A percentile compares a stretch with the other conserved stretches of the same genome.
phyloP scores from a whole-genome alignment of 1,140 invertebrate species.

The Drosophila ogumai region DNA sequence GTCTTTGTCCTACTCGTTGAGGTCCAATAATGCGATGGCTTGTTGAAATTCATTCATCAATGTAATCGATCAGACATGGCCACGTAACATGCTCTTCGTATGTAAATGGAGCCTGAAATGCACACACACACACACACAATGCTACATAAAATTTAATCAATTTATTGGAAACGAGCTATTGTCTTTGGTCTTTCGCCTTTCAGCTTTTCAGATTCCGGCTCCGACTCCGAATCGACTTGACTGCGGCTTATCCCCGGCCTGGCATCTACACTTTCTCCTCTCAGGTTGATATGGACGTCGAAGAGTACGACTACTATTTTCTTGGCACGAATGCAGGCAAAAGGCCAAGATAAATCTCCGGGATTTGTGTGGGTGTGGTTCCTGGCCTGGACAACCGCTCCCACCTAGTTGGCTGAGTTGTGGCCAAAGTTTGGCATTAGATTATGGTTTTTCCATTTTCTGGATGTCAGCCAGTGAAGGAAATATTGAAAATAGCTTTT shows the following conservation, averaged over 20 bases:
- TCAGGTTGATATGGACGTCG: conserved; percentile 30
- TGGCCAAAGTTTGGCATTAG: conserved; percentile 47
- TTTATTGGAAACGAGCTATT: conserved; percentile 78
- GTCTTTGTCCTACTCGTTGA: conserved; percentile 42
- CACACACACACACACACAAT: conserved; percentile 63
- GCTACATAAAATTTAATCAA: conserved; percentile 81
- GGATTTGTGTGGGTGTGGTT: conserved; percentile 20
- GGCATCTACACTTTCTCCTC: conserved; percentile 60
- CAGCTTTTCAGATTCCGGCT: conserved; percentile 12
- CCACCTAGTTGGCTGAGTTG: conserved; percentile 43
- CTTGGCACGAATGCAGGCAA: conserved; percentile 44
- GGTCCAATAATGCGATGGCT: conserved; percentile 57
- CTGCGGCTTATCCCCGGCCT: conserved; percentile 27
- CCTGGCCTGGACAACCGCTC: conserved; percentile 25
- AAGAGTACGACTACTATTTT: conserved; percentile 27
- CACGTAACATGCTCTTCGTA: conserved; percentile 58
- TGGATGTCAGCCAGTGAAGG: conserved; percentile 24
- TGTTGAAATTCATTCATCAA: conserved; percentile 80
- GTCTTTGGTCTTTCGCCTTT: conserved; percentile 48
- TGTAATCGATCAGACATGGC: conserved; percentile 75
- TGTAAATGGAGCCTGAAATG: conserved; percentile 57
- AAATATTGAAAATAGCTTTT: conserved; percentile 18
- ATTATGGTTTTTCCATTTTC: conserved; percentile 42
- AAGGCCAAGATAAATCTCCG: conserved; percentile 43
- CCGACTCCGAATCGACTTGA: conserved; percentile 15